Conservation (phyloP, 2,113 vertebrate genomes). For the Lasiurus borealis region DNA sequence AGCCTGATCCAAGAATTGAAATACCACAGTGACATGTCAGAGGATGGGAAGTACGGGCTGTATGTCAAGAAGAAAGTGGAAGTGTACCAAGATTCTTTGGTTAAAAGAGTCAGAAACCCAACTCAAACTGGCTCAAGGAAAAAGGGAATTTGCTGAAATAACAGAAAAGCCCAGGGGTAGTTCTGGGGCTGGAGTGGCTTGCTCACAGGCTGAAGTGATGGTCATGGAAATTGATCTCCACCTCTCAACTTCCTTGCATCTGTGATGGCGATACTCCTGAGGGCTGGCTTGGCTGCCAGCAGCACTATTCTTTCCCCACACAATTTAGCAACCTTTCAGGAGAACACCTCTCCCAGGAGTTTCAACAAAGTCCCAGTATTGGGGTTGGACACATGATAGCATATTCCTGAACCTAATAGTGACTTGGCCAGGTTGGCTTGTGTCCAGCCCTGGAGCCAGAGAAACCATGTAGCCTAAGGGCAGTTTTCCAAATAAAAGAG, state of each 20-base stretch:
- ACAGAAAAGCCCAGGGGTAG: not conserved
- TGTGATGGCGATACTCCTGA: not conserved
- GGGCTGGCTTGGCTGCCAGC: not conserved
- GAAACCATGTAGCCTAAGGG: not conserved
- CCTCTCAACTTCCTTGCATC: not conserved
- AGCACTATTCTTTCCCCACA: not conserved
- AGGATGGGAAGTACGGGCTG: not conserved
- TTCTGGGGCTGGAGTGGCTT: not conserved
- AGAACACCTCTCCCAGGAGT: not conserved
- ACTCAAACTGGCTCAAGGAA: not conserved
- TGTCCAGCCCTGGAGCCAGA: not conserved
- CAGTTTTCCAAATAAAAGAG: not conserved
- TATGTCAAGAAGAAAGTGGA: not conserved
- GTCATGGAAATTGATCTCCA: not conserved
- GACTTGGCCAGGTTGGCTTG: not conserved
- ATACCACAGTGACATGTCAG: not conserved
- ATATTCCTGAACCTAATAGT: not conserved
- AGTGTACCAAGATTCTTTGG: not conserved
- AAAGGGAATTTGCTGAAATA: constrained; percentile 10
- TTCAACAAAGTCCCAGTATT: not conserved
- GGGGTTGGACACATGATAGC: not conserved
- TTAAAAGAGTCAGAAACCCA: constrained; percentile 37
- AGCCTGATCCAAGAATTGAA: not conserved
- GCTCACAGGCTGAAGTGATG: not conserved
- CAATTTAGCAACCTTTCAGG: not conserved